Evolutionary conservation across 2,113 vertebrate species (phyloP), one percentile per base, ranked within the genome.

Genomic region (Pachycephala philippinensis): DNA sequence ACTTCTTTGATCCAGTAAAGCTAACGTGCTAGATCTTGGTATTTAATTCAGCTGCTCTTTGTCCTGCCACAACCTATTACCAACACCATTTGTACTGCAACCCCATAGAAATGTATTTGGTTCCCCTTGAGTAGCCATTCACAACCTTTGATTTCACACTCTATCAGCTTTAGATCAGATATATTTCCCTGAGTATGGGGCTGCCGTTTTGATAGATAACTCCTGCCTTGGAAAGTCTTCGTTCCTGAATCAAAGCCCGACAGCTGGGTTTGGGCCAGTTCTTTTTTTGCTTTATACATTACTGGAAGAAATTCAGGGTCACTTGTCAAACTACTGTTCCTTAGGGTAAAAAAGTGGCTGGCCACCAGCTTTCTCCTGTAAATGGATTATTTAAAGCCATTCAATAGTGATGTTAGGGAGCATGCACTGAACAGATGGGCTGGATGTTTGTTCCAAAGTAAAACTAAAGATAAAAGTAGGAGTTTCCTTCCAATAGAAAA

Each of bases 101-200:
- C 61, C 47, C 47, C 77, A 88, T 39, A 96, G 85, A 97, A 97
- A 96, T 77, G n/a, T 65, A 92, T 96, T 92, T 95, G 37, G 83
- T 94, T 93, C 96, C 80, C 72, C 96, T 93, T 95, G 95, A 96
- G 91, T 83, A 89, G 87, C 65, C 94, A 91, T 93, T 97, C 96
- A 95, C 84, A 97, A 69, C 89, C 91, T 95, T 91, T 97, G 97
- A 97, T 97, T 98, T 97, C 94, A 97, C 90, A 96, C 90, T 86
- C 91, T 95, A 95, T 96, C 87, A 95, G 84, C 45, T 95, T 97
- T 92, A 96, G 80, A 97, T 97, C 94, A 95, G 94, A 98, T 95
- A 77, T 88, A 97, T 97, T 96, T 97, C 88, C 96, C 90, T 79
- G 90, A 96, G 81, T 87, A 49, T 92, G 65, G 78, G 84, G 83